Evolutionary conservation across 2,113 vertebrate genomes (phyloP).

Genomic region (Grammomys surdaster): DNA sequence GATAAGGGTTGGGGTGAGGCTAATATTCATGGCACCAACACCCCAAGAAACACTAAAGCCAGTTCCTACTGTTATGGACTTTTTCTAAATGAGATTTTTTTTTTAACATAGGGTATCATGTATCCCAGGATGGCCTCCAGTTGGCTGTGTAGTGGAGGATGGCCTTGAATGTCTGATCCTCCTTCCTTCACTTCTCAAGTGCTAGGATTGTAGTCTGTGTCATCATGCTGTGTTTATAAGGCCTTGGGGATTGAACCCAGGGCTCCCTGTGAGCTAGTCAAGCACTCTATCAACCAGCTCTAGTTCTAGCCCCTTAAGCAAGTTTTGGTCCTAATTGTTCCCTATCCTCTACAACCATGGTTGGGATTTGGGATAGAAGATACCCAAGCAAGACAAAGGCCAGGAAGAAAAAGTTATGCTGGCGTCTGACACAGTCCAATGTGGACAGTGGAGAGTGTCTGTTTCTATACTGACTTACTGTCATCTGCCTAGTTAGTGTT

Average conservation of each 20-base stretch:
- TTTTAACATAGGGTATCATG: not conserved
- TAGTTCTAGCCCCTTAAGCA: not conserved
- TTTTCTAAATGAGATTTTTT: not conserved
- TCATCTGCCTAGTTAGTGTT: not conserved
- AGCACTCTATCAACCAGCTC: not conserved
- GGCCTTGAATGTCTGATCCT: not conserved
- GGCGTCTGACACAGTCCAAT: too few species aligned
- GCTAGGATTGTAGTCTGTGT: not conserved
- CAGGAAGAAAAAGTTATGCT: not conserved
- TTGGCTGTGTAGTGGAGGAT: not conserved
- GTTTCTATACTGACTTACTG: not conserved
- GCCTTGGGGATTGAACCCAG: not conserved
- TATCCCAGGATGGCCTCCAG: not conserved
- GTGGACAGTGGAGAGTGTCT: not conserved
- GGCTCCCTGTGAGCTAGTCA: not conserved
- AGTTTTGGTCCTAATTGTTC: not conserved
- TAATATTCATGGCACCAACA: not conserved
- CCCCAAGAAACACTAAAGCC: not conserved
- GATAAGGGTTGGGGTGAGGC: not conserved
- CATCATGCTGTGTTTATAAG: too few species aligned
- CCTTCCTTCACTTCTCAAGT: not conserved
- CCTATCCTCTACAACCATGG: not conserved
- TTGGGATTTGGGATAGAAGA: slow-evolving; percentile 15
- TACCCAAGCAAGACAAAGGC: not conserved
- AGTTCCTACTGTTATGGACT: not conserved